phyloP scores from a whole-genome alignment of 1,140 invertebrate genomes.

The Augochlora pura region DNA sequence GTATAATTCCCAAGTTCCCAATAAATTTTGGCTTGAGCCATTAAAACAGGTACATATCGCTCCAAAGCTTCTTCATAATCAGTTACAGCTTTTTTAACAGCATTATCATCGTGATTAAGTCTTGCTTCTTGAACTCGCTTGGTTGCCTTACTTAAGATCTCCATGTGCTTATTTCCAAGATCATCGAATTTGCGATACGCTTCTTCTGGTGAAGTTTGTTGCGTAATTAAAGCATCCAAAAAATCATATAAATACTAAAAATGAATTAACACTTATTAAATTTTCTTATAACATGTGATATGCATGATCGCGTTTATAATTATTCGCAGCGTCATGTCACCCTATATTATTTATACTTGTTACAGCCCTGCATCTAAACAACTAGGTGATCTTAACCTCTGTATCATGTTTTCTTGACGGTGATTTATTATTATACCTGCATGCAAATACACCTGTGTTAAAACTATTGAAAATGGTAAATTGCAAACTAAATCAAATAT shows the following conservation, averaged over 20 bases:
- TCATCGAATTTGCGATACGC: constrained; percentile 98
- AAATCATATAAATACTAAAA: constrained; percentile 93
- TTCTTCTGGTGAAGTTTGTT: constrained; percentile 98
- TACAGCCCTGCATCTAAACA: constrained; percentile 32
- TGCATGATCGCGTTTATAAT: not conserved
- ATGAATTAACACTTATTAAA: constrained; percentile 24
- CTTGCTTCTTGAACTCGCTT: constrained; percentile 96
- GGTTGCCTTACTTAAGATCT: constrained; percentile 93
- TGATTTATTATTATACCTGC: not conserved
- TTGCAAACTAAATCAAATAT: constrained; percentile 73
- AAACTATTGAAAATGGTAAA: constrained; percentile 57
- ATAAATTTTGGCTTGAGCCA: constrained; percentile 99
- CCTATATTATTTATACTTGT: not conserved
- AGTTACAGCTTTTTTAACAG: constrained; percentile 93
- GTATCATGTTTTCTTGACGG: constrained; percentile 4
- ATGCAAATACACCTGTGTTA: not conserved
- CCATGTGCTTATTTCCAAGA: constrained; percentile 94
- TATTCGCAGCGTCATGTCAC: not conserved
- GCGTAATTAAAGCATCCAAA: constrained; percentile 96
- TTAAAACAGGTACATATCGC: constrained; percentile 95
- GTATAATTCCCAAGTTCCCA: constrained; percentile 98
- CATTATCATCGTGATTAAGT: constrained; percentile 92
- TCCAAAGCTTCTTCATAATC: constrained; percentile 97
- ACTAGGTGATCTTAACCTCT: constrained; percentile 41
- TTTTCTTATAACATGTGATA: not conserved